Conservation (phyloP, 2,113 vertebrate species). For the Erinaceus europaeus region DNA sequence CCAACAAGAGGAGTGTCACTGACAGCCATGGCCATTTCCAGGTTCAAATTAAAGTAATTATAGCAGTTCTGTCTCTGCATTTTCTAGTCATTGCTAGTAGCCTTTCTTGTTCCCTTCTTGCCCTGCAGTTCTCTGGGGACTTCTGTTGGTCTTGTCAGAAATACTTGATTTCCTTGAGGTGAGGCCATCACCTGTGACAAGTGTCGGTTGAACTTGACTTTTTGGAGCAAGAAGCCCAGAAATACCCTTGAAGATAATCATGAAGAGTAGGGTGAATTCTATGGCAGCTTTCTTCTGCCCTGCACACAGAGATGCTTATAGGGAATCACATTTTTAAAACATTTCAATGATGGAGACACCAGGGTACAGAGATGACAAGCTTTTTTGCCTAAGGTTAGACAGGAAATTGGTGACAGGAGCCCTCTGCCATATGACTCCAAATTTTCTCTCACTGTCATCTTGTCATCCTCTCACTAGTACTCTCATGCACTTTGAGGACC, state of each 20-base stretch:
- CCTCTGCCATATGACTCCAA: not conserved
- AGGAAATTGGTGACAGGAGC: not conserved
- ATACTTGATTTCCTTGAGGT: not conserved
- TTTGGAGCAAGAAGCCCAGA: not conserved
- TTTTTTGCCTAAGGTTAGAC: not conserved
- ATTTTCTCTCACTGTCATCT: constrained; percentile 10
- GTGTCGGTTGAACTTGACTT: not conserved
- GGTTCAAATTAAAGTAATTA: constrained; percentile 68
- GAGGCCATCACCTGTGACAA: not conserved
- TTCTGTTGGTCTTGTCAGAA: constrained; percentile 45
- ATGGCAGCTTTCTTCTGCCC: not conserved
- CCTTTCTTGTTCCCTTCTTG: not conserved
- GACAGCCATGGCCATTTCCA: constrained; percentile 49
- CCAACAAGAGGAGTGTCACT: constrained; percentile 11
- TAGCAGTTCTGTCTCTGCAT: not conserved
- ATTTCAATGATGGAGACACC: not conserved
- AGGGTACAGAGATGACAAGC: not conserved
- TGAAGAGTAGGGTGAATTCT: fast-evolving
- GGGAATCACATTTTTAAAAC: not conserved
- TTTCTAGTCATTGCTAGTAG: not conserved
- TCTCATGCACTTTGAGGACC: fast-evolving
- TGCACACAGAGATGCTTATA: fast-evolving
- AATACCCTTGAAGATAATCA: not conserved
- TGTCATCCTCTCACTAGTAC: not conserved
- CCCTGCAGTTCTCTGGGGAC: not conserved